Evolutionary conservation across 2,797 vertebrate genomes (phyloP).

Genomic region (Rhyacichthys aspro): DNA sequence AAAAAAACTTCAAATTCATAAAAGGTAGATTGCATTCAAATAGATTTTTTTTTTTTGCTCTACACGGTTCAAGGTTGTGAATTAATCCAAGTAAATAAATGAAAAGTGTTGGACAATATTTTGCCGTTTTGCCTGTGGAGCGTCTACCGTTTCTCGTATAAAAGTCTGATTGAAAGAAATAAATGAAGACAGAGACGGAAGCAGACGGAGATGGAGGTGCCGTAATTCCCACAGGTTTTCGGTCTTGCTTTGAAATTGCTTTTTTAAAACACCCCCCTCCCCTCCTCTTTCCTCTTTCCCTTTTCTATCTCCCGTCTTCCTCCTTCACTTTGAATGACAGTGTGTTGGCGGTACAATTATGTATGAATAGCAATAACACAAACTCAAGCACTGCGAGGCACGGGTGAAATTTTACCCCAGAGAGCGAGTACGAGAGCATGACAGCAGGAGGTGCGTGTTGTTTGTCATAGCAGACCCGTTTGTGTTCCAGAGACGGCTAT

Average conservation of each 20-base stretch:
- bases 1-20: not conserved
- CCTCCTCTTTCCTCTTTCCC: too few relatives aligned
- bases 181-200: constrained; percentile 21
- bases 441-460: constrained; percentile 36
- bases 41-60: not conserved
- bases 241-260: constrained; percentile 60
- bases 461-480: constrained; percentile 36
- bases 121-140: constrained; percentile 22
- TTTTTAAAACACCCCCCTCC: constrained; percentile 17
- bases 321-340: constrained; percentile 59
- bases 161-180: constrained; percentile 24
- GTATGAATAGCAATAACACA: constrained; percentile 62
- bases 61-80: not conserved
- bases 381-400: constrained; percentile 43
- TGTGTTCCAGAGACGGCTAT: constrained; percentile 6
- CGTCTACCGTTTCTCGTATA: not conserved
- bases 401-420: constrained; percentile 36
- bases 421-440: constrained; percentile 36
- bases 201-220: constrained; percentile 16
- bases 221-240: constrained; percentile 51
- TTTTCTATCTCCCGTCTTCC: constrained; percentile 13
- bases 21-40: not conserved
- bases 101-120: not conserved
- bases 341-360: constrained; percentile 62
- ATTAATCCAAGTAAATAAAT: not conserved